Evolutionary conservation across 2,113 vertebrate species (phyloP).

Genomic region (Callocephalon fimbriatum): DNA sequence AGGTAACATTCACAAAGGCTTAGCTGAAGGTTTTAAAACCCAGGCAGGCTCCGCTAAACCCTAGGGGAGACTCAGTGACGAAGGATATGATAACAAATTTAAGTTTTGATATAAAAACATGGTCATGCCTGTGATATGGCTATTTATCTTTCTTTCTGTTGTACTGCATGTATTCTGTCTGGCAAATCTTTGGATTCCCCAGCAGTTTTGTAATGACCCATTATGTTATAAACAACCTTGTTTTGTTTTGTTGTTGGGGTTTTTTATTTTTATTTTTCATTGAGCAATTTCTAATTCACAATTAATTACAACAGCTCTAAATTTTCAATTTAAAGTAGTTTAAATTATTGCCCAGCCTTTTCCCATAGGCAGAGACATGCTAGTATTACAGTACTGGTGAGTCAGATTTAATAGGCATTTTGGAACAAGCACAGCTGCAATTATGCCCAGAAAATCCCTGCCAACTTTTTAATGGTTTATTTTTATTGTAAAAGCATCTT

Average conservation of each 20-base stretch:
- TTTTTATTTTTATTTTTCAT: neutral
- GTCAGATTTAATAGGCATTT: constrained; percentile 43
- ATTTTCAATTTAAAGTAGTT: constrained; percentile 36
- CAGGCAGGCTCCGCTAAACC: neutral
- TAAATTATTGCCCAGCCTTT: constrained; percentile 10
- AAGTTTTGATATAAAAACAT: neutral
- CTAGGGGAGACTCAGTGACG: neutral
- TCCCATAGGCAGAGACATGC: neutral
- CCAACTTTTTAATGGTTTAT: constrained; percentile 10
- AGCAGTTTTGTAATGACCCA: neutral
- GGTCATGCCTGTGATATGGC: neutral
- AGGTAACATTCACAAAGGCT: neutral
- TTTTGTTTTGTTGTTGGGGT: neutral
- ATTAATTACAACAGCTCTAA: constrained; percentile 39
- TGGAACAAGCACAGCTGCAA: constrained; percentile 16
- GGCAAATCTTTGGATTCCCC: neutral
- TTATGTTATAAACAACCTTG: neutral
- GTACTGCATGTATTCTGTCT: neutral
- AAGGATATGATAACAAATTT: neutral
- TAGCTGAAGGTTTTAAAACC: neutral
- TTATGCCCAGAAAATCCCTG: constrained; percentile 20
- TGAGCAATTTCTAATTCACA: constrained; percentile 29
- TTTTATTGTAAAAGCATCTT: constrained; percentile 33
- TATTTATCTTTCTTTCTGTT: neutral
- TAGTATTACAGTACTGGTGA: neutral